phyloP scores from a whole-genome alignment of 2,797 vertebrate genomes.

The Mormyrops attenuatus region DNA sequence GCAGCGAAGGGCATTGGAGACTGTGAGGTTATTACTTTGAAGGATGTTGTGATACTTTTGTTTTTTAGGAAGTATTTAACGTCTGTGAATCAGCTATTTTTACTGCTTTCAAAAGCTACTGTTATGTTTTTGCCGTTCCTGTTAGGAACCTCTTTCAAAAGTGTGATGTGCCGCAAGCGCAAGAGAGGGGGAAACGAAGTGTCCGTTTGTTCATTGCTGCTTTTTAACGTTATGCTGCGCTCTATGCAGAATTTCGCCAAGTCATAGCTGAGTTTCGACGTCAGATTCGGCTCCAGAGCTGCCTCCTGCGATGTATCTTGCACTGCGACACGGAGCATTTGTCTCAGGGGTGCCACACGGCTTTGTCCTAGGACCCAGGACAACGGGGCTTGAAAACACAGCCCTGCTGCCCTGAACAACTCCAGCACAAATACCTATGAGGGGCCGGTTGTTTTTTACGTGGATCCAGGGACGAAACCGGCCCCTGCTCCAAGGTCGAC shows the following conservation, averaged over 20 bases:
- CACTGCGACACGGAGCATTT: too few species aligned
- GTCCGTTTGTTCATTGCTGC: constrained; percentile 19
- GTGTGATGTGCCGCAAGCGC: background rate
- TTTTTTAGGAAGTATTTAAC: constrained; percentile 12
- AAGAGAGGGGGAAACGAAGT: background rate
- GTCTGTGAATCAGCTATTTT: constrained; percentile 24
- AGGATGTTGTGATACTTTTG: background rate
- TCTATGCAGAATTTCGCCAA: constrained; percentile 17
- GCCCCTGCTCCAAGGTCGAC: constrained; percentile 16
- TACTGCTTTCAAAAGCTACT: constrained; percentile 14
- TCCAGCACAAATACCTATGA: background rate
- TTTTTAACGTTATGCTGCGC: constrained; percentile 12
- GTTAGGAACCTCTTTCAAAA: constrained; percentile 17
- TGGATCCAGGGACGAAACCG: background rate
- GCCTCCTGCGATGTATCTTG: background rate
- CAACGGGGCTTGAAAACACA: background rate
- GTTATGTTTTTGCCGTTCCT: constrained; percentile 25
- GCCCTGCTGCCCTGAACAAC: background rate
- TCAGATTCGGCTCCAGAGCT: background rate
- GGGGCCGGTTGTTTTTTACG: background rate
- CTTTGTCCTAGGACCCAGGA: too few species aligned
- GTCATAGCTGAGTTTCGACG: constrained; percentile 23
- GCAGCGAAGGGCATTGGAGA: background rate
- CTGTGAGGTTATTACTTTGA: background rate
- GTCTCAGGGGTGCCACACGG: background rate